phyloP scores from a whole-genome alignment of 2,113 vertebrate genomes.

The Perca flavescens region DNA sequence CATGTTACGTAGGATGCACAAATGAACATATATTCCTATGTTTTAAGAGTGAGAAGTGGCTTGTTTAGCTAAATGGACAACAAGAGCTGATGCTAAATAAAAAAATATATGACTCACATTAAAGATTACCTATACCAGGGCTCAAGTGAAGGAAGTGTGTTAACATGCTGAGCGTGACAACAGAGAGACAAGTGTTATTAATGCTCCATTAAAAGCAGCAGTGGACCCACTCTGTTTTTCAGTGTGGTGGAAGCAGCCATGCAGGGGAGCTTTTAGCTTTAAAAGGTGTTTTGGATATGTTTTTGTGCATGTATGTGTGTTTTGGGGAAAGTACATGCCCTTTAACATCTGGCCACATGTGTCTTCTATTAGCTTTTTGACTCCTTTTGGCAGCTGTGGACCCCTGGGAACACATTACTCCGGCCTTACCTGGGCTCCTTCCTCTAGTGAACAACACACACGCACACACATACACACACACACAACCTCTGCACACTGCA shows the following conservation, averaged over 20 bases:
- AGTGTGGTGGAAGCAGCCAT: conserved; percentile 53
- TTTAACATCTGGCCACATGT: conserved; percentile 73
- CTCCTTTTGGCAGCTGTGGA: conserved; percentile 65
- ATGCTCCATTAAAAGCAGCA: conserved; percentile 21
- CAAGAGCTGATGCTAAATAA: background rate
- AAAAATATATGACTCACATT: background rate
- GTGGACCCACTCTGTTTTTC: background rate
- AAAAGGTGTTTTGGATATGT: conserved; percentile 45
- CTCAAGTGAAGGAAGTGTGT: conserved; percentile 17
- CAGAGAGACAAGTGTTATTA: conserved; percentile 50
- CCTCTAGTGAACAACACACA: background rate
- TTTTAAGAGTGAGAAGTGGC: background rate
- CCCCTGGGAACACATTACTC: conserved; percentile 55
- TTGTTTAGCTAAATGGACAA: background rate
- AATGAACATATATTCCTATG: background rate
- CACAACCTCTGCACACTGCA: background rate
- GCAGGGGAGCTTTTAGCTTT: conserved; percentile 43
- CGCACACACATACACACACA: conserved; percentile 2
- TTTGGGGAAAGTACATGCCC: conserved; percentile 30
- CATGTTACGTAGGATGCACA: background rate
- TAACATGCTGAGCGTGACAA: conserved; percentile 33
- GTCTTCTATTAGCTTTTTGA: conserved; percentile 70
- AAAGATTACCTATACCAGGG: background rate
- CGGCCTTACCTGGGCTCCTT: conserved; percentile 56
- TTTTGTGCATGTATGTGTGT: conserved; percentile 30